phyloP scores from a whole-genome alignment of 2,888 invertebrate genomes.

The Sphinx pinastri region DNA sequence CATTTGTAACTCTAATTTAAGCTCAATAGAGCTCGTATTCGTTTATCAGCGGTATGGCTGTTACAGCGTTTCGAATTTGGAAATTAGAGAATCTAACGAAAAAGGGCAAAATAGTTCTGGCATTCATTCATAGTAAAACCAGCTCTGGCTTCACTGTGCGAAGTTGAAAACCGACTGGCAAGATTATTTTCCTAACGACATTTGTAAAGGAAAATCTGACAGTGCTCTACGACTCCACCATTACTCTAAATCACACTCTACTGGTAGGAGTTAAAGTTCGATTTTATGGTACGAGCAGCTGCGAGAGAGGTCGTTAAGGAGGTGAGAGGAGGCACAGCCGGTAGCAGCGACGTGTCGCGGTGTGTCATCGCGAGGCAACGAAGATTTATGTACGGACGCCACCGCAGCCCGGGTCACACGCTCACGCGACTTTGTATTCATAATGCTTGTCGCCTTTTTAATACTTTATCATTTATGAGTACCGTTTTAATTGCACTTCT shows the following conservation, averaged over 20 bases:
- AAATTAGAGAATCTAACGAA: constrained; percentile 63
- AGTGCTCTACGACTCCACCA: constrained; percentile 46
- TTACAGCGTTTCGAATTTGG: not conserved
- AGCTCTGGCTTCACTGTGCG: not conserved
- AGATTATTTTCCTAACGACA: constrained; percentile 50
- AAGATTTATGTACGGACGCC: constrained; percentile 81
- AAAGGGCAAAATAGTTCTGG: constrained; percentile 20
- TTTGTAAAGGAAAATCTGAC: constrained; percentile 65
- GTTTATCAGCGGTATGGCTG: not conserved
- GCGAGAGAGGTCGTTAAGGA: constrained; percentile 56
- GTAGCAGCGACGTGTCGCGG: constrained; percentile 82
- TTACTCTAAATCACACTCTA: constrained; percentile 38
- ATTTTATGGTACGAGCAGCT: constrained; percentile 31
- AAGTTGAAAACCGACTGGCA: not conserved
- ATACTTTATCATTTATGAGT: constrained; percentile 21
- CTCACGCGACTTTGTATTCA: constrained; percentile 51
- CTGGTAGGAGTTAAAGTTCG: not conserved
- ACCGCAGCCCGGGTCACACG: constrained; percentile 52
- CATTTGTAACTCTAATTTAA: constrained; percentile 41
- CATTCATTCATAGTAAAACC: not conserved
- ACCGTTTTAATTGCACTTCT: constrained; percentile 21
- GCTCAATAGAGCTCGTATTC: constrained; percentile 35
- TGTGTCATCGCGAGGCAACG: constrained; percentile 83
- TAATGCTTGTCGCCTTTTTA: constrained; percentile 43
- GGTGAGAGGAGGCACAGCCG: constrained; percentile 61